These are phyloP conservation scores for Agonum fuliginosum DNA, from an alignment of 2,888 invertebrate genomes.

Conservation along the genomic window DNA sequence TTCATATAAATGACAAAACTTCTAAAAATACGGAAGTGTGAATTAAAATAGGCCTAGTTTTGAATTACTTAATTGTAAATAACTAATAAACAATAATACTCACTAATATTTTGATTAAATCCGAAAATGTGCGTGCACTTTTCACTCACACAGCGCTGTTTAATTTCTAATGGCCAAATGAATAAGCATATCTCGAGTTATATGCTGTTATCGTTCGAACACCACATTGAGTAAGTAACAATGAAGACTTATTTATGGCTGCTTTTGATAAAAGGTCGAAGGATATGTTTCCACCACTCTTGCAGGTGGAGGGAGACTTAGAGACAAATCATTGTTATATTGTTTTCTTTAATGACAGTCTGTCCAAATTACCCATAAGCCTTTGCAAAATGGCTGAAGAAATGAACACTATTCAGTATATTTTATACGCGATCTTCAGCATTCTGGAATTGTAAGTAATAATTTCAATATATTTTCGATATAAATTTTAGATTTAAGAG, in stretches of 20 bases:
- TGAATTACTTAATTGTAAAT: too few relatives aligned
- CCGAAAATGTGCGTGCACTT: neutral
- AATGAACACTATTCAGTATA: too few relatives aligned
- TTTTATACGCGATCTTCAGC: too few relatives aligned
- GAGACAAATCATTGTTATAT: neutral
- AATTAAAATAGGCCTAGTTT: too few relatives aligned
- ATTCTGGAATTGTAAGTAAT: too few relatives aligned
- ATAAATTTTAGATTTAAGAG: too few relatives aligned
- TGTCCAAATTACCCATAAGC: neutral
- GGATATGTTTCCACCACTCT: conserved; percentile 19
- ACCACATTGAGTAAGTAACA: conserved; percentile 17
- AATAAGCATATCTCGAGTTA: conserved; percentile 23
- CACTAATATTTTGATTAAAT: neutral
- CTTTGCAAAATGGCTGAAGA: neutral
- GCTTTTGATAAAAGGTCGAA: conserved; percentile 18
- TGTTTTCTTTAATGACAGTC: conserved; percentile 14
- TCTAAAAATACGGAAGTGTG: too few relatives aligned
- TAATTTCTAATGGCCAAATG: neutral
- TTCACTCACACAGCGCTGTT: neutral
- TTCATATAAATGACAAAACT: too few relatives aligned
- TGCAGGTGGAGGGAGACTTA: neutral
- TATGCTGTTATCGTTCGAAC: conserved; percentile 10
- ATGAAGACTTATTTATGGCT: conserved; percentile 7
- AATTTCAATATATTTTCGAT: too few relatives aligned
- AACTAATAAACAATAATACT: neutral